phyloP scores from a whole-genome alignment of 2,797 vertebrate species.

The Hemitrygon akajei region DNA sequence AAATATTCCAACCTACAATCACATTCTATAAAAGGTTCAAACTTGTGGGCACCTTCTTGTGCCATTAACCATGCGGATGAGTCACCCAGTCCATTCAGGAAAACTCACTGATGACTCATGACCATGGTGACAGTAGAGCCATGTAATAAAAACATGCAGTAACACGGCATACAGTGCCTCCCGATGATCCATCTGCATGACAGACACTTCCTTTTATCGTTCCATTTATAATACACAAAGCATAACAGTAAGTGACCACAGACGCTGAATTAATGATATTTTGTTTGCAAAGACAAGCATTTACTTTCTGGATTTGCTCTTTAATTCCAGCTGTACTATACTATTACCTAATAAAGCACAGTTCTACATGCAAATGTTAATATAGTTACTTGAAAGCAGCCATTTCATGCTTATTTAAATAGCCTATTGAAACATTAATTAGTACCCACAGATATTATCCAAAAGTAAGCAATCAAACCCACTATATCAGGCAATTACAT shows the following conservation, averaged over 20 bases:
- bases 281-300: not conserved
- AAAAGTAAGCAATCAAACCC: not conserved
- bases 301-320: not conserved
- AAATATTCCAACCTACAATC: constrained; percentile 17
- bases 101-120: constrained; percentile 50
- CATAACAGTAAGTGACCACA: not conserved
- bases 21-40: not conserved
- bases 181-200: constrained; percentile 1
- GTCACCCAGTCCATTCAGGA: constrained; percentile 55
- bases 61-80: constrained; percentile 47
- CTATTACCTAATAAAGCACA: not conserved
- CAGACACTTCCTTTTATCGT: not conserved
- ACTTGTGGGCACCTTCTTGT: not conserved
- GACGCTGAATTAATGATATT: not conserved
- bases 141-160: constrained; percentile 5
- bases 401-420: not conserved
- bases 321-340: not conserved
- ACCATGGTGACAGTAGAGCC: constrained; percentile 42
- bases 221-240: not conserved
- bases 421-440: not conserved
- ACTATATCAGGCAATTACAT: not conserved
- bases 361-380: not conserved
- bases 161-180: constrained; percentile 16
- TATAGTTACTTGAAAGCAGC: not conserved
- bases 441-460: not conserved